Percentiles rank a stretch among this genome's conserved stretches.
These are phyloP conservation scores for Drosophila robusta DNA, from an alignment of 2,888 invertebrate species.

Conservation along the genomic window DNA sequence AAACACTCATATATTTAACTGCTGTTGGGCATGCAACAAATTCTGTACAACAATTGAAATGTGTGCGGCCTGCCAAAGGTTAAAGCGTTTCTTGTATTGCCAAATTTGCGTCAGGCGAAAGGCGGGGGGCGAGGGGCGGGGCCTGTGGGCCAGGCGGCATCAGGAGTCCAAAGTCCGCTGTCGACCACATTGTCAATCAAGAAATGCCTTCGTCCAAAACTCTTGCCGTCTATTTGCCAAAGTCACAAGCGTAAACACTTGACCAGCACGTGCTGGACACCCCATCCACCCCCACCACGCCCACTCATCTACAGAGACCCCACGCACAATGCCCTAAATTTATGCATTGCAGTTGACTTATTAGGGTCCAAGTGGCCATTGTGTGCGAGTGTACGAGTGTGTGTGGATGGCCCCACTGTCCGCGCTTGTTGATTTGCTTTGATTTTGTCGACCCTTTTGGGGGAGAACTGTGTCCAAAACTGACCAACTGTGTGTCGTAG, in stretches of 20 bases:
- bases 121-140: not conserved
- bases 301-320: conserved; percentile 13
- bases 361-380: conserved; percentile 68
- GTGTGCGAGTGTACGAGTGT: conserved; percentile 12
- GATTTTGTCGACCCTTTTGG: conserved; percentile 61
- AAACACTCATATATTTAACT: conserved; percentile 8
- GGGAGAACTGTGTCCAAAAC: conserved; percentile 21
- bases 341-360: conserved; percentile 82
- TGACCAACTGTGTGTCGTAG: conserved; percentile 59
- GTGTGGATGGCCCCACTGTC: conserved; percentile 3
- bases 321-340: conserved; percentile 62
- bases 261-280: conserved; percentile 49
- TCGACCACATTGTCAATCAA: conserved; percentile 78
- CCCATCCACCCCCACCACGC: not conserved
- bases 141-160: not conserved
- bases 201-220: conserved; percentile 52
- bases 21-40: conserved; percentile 41
- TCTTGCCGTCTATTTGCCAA: conserved; percentile 61
- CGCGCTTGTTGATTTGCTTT: conserved; percentile 75
- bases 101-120: conserved; percentile 55
- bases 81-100: conserved; percentile 72
- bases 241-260: conserved; percentile 71
- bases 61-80: conserved; percentile 78
- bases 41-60: conserved; percentile 67
- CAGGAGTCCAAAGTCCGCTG: conserved; percentile 4